Evolutionary conservation across 2,888 invertebrate genomes (phyloP).

Genomic region (Peribatodes rhomboidaria): DNA sequence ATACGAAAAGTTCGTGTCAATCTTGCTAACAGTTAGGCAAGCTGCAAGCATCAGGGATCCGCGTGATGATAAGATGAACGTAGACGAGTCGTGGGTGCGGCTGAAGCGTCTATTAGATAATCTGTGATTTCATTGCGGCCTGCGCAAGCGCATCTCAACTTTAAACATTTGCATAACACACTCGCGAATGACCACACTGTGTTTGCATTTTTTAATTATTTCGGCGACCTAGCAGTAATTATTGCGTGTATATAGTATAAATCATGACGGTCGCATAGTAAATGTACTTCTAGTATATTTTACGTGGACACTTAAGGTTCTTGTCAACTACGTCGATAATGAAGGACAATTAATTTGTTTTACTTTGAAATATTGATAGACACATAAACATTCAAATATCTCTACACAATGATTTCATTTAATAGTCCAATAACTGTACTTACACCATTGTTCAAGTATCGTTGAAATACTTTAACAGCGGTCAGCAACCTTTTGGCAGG

Average conservation of each 20-base stretch:
- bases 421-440: constrained; percentile 13
- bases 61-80: constrained; percentile 9
- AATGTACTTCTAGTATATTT: no score
- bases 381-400: constrained; percentile 3
- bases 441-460: constrained; percentile 25
- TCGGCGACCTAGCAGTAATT: not conserved
- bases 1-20: not conserved
- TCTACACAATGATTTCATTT: not conserved
- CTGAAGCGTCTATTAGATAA: not conserved
- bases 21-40: constrained; percentile 23
- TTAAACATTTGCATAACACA: constrained; percentile 17
- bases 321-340: no score
- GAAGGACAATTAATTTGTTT: no score
- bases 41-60: constrained; percentile 39
- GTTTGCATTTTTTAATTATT: not conserved
- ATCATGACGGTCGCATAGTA: no score
- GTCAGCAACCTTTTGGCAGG: no score
- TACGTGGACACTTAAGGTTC: no score
- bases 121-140: constrained; percentile 6
- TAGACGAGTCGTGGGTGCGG: constrained; percentile 40
- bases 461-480: constrained; percentile 25
- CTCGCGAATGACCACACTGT: not conserved
- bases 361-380: not conserved
- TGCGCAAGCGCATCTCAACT: constrained; percentile 33
- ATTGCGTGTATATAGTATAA: not conserved